phyloP scores from a whole-genome alignment of 2,888 invertebrate species.

The Macrophya alboannulata region DNA sequence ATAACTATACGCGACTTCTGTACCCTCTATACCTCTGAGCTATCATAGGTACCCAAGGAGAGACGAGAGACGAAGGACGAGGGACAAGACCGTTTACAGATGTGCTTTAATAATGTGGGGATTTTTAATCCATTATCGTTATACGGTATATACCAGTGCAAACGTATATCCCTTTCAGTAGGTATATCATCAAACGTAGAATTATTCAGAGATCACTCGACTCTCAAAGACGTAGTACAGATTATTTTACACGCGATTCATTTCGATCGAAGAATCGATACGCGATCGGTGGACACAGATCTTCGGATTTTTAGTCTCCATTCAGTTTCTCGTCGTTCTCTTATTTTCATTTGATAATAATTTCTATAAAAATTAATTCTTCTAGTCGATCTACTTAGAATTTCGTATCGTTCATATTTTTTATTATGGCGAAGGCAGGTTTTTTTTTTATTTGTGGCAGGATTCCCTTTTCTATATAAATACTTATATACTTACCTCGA shows the following conservation, averaged over 20 bases:
- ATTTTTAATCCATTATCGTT: neutral
- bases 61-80: neutral
- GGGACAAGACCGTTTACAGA: neutral
- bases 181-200: neutral
- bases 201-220: neutral
- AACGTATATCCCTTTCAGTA: neutral
- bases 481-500: neutral
- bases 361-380: neutral
- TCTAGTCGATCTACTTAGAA: neutral
- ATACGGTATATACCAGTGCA: neutral
- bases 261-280: neutral
- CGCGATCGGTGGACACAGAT: neutral
- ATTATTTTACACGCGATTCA: neutral
- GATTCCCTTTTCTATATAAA: neutral
- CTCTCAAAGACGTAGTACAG: neutral
- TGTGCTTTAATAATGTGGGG: neutral
- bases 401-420: neutral
- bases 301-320: neutral
- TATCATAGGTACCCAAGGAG: conserved; percentile 3
- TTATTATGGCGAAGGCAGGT: neutral
- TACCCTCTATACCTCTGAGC: neutral
- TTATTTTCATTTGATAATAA: neutral
- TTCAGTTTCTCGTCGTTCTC: neutral
- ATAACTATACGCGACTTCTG: neutral
- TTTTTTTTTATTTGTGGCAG: neutral